Evolutionary conservation across 23 tunicate species (phyloP).

Genomic region (Ascidia mentula): DNA sequence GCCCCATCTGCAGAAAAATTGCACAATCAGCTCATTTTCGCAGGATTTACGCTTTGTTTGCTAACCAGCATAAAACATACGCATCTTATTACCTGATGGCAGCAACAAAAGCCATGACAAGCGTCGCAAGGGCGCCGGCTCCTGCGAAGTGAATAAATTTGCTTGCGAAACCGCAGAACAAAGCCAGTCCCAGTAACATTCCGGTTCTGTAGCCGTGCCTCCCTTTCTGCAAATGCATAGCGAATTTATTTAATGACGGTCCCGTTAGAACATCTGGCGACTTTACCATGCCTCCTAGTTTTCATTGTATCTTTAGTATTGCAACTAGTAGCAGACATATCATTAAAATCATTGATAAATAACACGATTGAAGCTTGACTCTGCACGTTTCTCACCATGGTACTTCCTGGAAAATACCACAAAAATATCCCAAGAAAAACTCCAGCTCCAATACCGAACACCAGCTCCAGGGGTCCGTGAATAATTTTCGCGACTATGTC

Average conservation of each 20-base stretch:
- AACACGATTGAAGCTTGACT: no score
- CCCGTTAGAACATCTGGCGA: no score
- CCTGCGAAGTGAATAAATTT: conserved; percentile 38
- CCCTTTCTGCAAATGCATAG: conserved; percentile 21
- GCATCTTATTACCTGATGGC: background rate
- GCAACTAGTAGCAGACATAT: no score
- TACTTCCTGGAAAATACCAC: conserved; percentile 34
- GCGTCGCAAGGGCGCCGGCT: conserved; percentile 45
- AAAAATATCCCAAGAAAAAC: conserved; percentile 24
- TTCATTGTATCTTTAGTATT: no score
- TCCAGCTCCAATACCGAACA: conserved; percentile 39
- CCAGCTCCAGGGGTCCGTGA: conserved; percentile 42
- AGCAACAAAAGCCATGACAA: conserved; percentile 37
- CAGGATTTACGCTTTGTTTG: no score
- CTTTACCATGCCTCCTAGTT: no score
- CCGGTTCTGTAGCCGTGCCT: conserved; percentile 23
- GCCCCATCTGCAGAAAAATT: conserved; percentile 27
- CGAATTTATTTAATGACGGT: no score
- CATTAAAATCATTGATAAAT: no score
- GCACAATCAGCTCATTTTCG: no score
- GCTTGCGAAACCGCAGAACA: conserved; percentile 49
- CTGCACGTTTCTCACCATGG: conserved; percentile 22
- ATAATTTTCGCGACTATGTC: conserved; percentile 43
- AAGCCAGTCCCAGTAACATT: conserved; percentile 36
- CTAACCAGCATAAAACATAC: background rate